Conservation (phyloP, 2,888 invertebrate genomes). For the Tridacna crocea region DNA sequence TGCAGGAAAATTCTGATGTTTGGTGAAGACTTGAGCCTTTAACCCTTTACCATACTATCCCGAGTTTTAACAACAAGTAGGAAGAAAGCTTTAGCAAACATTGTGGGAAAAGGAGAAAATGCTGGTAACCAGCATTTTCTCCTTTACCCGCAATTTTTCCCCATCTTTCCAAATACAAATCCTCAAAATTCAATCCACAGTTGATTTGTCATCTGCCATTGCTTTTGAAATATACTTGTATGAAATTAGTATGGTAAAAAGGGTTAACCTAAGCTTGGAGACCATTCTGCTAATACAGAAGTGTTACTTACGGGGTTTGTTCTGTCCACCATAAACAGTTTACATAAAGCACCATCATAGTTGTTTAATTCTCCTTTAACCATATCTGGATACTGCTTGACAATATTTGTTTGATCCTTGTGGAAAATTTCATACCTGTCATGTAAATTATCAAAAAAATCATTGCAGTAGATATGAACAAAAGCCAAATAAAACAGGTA, state of each 20-base stretch:
- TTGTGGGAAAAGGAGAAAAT: background rate
- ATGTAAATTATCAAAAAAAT: background rate
- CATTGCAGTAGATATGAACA: too few species aligned
- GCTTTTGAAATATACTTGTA: too few species aligned
- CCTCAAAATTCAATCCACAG: background rate
- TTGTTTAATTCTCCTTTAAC: slow-evolving; percentile 77
- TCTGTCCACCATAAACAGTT: slow-evolving; percentile 77
- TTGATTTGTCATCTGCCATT: background rate
- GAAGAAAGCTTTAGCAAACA: background rate
- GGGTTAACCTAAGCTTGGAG: background rate
- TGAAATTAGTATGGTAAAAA: background rate
- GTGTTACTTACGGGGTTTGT: slow-evolving; percentile 68
- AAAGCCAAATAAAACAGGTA: too few species aligned
- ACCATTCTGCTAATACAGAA: background rate
- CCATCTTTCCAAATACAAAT: background rate
- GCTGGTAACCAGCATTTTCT: background rate
- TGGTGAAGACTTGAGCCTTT: background rate
- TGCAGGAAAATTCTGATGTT: too few species aligned
- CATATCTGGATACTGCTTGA: slow-evolving; percentile 81
- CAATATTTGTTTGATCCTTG: slow-evolving; percentile 78
- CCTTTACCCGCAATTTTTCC: background rate
- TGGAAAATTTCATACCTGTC: slow-evolving; percentile 81
- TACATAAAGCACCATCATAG: slow-evolving; percentile 79
- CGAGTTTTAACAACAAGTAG: background rate
- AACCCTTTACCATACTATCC: background rate